Percentiles rank a stretch among this genome's conserved stretches.
phyloP scores from a whole-genome alignment of 2,113 vertebrate species.

The Strigops habroptila region DNA sequence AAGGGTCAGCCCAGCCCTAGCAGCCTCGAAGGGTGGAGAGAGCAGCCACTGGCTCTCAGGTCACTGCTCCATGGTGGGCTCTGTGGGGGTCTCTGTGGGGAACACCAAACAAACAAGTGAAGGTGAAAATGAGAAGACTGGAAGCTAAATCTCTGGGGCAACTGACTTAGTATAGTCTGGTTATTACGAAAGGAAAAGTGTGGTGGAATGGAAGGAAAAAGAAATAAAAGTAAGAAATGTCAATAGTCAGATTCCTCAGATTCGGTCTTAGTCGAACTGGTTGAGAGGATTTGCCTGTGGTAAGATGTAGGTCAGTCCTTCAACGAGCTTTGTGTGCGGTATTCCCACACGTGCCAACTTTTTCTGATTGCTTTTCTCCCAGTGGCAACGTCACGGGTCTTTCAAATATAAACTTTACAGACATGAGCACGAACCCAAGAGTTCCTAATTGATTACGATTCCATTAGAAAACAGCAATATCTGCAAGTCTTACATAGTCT shows the following conservation, averaged over 20 bases:
- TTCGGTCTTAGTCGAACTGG: neutral
- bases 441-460: conserved; percentile 42
- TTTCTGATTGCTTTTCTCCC: neutral
- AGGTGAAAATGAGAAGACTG: no score
- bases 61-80: neutral
- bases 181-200: neutral
- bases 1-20: neutral
- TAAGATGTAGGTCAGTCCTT: neutral
- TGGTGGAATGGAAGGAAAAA: neutral
- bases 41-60: neutral
- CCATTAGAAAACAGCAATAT: conserved; percentile 57
- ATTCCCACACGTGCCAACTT: rapidly evolving
- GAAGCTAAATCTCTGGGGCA: neutral
- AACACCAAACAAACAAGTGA: neutral
- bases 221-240: neutral
- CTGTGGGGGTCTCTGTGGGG: neutral
- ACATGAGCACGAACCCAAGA: neutral
- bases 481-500: conserved; percentile 22
- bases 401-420: neutral
- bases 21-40: neutral
- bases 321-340: rapidly evolving
- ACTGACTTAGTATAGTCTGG: neutral
- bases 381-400: neutral
- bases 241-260: neutral
- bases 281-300: neutral